phyloP scores from a whole-genome alignment of 2,888 invertebrate genomes.

The Agonopterix heracliana region DNA sequence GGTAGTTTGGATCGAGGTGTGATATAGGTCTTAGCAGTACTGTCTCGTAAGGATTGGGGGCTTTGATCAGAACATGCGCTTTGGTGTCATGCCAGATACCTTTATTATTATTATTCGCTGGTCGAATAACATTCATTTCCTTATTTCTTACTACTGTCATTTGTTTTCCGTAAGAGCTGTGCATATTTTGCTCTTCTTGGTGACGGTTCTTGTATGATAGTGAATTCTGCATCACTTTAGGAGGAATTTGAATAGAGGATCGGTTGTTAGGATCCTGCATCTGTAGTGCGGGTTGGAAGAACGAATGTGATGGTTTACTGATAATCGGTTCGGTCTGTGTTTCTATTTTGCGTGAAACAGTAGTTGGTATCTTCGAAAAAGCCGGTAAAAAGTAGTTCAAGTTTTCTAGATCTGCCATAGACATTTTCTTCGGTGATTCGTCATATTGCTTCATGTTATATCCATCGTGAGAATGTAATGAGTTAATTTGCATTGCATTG shows the following conservation, averaged over 20 bases:
- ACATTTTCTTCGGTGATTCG: constrained; percentile 31
- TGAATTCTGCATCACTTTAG: constrained; percentile 7
- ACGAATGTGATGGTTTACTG: constrained; percentile 10
- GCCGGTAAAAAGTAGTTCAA: constrained; percentile 41
- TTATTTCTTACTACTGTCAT: constrained; percentile 41
- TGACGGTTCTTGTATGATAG: constrained; percentile 11
- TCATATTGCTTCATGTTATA: constrained; percentile 20
- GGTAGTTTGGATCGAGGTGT: neutral
- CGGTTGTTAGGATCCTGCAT: constrained; percentile 3
- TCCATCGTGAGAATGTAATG: constrained; percentile 19
- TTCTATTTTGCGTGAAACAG: neutral
- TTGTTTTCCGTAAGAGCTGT: constrained; percentile 27
- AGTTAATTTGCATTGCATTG: constrained; percentile 13
- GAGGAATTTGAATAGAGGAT: constrained; percentile 7
- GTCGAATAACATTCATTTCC: constrained; percentile 28
- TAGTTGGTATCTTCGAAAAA: constrained; percentile 17
- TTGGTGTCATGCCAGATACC: constrained; percentile 17
- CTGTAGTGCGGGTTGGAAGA: constrained; percentile 29
- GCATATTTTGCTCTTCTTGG: constrained; percentile 6
- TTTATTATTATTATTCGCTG: constrained; percentile 18
- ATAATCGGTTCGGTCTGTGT: constrained; percentile 7
- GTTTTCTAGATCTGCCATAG: constrained; percentile 32
- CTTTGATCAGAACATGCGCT: constrained; percentile 43
- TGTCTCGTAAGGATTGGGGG: constrained; percentile 55
- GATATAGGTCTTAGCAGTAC: constrained; percentile 44